These are phyloP conservation scores for Keiferia lycopersicella DNA, from an alignment of 2,888 invertebrate species.

Conservation along the genomic window DNA sequence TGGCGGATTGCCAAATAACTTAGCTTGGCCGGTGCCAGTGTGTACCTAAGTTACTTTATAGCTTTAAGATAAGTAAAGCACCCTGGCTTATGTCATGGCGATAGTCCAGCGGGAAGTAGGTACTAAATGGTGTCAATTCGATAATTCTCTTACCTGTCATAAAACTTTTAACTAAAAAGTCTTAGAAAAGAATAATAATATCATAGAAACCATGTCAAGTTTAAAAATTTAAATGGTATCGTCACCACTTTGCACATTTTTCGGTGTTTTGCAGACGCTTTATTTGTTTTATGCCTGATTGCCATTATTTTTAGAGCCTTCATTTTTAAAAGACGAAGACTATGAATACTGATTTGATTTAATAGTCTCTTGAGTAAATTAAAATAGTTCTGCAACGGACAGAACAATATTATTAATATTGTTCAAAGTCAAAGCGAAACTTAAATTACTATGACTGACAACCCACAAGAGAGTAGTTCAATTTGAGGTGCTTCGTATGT, in stretches of 20 bases:
- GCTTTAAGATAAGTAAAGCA: conserved; percentile 19
- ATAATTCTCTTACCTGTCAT: too few species aligned
- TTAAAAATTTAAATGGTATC: too few species aligned
- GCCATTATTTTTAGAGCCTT: too few species aligned
- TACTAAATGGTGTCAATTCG: too few species aligned
- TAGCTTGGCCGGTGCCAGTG: conserved; percentile 6
- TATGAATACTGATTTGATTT: not conserved
- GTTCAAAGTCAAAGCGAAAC: conserved; percentile 9
- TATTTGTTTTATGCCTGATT: too few species aligned
- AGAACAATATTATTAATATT: not conserved
- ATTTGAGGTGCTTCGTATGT: conserved; percentile 19
- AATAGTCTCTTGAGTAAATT: not conserved
- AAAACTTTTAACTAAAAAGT: too few species aligned
- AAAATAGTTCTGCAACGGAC: not conserved
- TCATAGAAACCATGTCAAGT: too few species aligned
- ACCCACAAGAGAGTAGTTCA: conserved; percentile 19
- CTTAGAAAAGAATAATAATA: too few species aligned
- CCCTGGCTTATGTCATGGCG: not conserved
- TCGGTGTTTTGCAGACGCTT: too few species aligned
- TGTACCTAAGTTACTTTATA: conserved; percentile 15
- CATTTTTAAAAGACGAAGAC: too few species aligned
- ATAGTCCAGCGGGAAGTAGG: not conserved
- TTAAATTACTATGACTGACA: conserved; percentile 24
- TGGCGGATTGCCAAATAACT: conserved; percentile 11
- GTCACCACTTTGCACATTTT: too few species aligned